These are phyloP conservation scores for Hecatera dysodea DNA, from an alignment of 2,888 invertebrate species.

Conservation along the genomic window DNA sequence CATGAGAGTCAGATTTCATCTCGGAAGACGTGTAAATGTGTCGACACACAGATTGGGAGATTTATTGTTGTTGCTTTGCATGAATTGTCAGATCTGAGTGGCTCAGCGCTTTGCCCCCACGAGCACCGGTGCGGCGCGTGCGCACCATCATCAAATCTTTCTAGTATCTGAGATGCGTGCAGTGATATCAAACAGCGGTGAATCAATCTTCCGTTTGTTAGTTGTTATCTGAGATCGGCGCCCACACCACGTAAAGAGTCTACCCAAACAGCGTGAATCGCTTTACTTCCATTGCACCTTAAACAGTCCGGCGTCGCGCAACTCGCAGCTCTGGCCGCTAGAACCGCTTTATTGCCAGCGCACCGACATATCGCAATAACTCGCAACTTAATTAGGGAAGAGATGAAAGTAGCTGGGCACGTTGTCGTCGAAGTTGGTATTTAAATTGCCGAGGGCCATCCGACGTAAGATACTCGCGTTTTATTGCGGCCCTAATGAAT, in stretches of 20 bases:
- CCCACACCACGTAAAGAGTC: slow-evolving; percentile 77
- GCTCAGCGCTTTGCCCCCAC: slow-evolving; percentile 60
- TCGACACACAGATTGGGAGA: slow-evolving; percentile 79
- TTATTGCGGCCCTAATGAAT: slow-evolving; percentile 84
- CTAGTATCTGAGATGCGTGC: slow-evolving; percentile 82
- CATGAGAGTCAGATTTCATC: slow-evolving; percentile 84
- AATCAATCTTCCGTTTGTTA: slow-evolving; percentile 86
- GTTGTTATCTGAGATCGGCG: slow-evolving; percentile 84
- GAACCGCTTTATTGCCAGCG: slow-evolving; percentile 69
- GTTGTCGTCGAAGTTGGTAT: slow-evolving; percentile 77
- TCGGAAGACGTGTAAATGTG: slow-evolving; percentile 78
- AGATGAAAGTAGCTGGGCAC: slow-evolving; percentile 75
- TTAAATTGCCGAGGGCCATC: slow-evolving; percentile 76
- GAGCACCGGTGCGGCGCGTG: slow-evolving; percentile 78
- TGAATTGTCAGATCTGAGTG: slow-evolving; percentile 80
- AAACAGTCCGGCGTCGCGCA: slow-evolving; percentile 15
- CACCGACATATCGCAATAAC: slow-evolving; percentile 74
- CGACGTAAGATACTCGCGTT: slow-evolving; percentile 74
- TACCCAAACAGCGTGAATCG: slow-evolving; percentile 74
- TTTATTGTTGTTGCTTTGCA: slow-evolving; percentile 83
- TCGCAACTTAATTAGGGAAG: slow-evolving; percentile 81
- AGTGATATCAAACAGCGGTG: slow-evolving; percentile 83
- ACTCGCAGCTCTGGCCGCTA: slow-evolving; percentile 51
- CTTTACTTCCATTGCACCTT: slow-evolving; percentile 53
- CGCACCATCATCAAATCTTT: slow-evolving; percentile 77